Evolutionary conservation across 2,888 invertebrate species (phyloP).

Genomic region (Tethea ocularis): DNA sequence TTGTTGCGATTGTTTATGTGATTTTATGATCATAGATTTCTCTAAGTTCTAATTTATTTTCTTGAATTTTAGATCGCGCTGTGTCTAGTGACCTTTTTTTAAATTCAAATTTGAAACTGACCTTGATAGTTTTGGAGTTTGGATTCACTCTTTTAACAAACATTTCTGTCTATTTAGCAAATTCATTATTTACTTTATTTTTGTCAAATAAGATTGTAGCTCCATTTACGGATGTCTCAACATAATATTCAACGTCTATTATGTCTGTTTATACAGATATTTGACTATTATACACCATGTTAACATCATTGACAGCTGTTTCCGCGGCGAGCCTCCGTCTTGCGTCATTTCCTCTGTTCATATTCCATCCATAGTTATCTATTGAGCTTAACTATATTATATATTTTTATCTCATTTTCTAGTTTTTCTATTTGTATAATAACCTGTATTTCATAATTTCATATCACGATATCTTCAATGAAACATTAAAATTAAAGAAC

Average conservation of each 20-base stretch:
- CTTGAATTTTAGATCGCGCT: neutral
- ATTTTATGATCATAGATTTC: neutral
- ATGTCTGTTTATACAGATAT: conserved; percentile 39
- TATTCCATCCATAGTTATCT: conserved; percentile 20
- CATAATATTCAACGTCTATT: conserved; percentile 16
- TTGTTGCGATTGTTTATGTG: neutral
- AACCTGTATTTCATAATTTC: neutral
- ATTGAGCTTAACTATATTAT: neutral
- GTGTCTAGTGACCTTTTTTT: neutral
- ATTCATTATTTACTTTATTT: neutral
- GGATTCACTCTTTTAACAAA: neutral
- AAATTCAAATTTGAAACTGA: neutral
- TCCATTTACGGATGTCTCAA: neutral
- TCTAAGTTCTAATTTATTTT: neutral
- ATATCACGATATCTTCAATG: neutral
- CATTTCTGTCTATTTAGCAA: neutral
- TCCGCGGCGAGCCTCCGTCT: conserved; percentile 36
- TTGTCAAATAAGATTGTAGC: neutral
- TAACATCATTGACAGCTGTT: conserved; percentile 48
- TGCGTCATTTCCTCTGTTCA: conserved; percentile 34
- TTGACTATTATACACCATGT: conserved; percentile 29
- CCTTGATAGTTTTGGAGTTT: neutral
- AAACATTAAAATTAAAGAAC: neutral
- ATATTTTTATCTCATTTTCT: neutral
- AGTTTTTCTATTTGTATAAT: neutral